A percentile compares a stretch with the other conserved stretches of the same genome.
Evolutionary conservation across 2,888 invertebrate genomes (phyloP).

Genomic region (Scotopteryx bipunctaria): DNA sequence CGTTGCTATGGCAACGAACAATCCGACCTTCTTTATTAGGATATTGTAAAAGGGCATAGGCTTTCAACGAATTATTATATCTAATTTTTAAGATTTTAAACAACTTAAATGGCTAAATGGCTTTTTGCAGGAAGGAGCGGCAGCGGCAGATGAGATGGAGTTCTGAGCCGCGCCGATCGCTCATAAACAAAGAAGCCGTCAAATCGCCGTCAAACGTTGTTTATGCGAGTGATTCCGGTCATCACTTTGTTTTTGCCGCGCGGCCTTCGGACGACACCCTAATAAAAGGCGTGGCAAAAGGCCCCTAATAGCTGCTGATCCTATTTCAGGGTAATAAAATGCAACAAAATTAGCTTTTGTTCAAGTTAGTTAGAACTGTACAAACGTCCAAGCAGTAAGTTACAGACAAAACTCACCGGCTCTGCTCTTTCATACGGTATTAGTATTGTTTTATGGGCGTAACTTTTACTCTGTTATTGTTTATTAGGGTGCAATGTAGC

Average conservation of each 20-base stretch:
- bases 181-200: conserved; percentile 77
- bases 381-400: conserved; percentile 62
- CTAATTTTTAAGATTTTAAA: too few species aligned
- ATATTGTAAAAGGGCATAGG: too few species aligned
- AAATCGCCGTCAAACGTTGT: conserved; percentile 74
- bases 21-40: too few species aligned
- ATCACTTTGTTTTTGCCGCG: conserved; percentile 78
- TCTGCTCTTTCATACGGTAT: conserved; percentile 40
- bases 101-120: neutral
- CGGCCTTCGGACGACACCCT: conserved; percentile 80
- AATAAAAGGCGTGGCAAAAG: conserved; percentile 82
- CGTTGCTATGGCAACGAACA: too few species aligned
- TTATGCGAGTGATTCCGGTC: conserved; percentile 77
- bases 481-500: conserved; percentile 44
- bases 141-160: too few species aligned
- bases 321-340: conserved; percentile 80
- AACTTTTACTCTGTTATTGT: conserved; percentile 54
- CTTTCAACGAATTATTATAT: too few species aligned
- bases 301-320: conserved; percentile 76
- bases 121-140: neutral
- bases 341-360: conserved; percentile 83
- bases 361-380: conserved; percentile 66
- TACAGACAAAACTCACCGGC: conserved; percentile 53
- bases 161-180: conserved; percentile 39
- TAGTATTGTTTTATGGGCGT: conserved; percentile 69